phyloP scores from a whole-genome alignment of 2,888 invertebrate genomes.

The Sarcophaga subvicina region DNA sequence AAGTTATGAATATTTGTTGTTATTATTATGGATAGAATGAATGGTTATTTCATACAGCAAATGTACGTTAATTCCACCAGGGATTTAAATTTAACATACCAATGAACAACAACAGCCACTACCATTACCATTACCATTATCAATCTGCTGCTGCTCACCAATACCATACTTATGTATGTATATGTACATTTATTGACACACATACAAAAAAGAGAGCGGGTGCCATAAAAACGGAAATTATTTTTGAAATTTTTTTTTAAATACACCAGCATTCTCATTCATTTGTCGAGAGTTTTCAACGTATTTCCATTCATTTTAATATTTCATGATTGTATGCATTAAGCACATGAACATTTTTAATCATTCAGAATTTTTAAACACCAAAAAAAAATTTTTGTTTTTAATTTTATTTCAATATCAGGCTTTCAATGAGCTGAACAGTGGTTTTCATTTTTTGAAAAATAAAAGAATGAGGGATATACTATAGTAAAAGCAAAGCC shows the following conservation, averaged over 20 bases:
- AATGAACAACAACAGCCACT: slow-evolving; percentile 32
- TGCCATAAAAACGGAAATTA: slow-evolving; percentile 35
- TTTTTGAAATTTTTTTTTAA: slow-evolving; percentile 22
- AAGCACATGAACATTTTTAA: not conserved
- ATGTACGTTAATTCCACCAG: slow-evolving; percentile 43
- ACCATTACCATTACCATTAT: slow-evolving; percentile 4
- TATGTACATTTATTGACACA: slow-evolving; percentile 18
- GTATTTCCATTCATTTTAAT: slow-evolving; percentile 14
- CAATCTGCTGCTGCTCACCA: not conserved
- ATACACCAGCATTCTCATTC: not conserved
- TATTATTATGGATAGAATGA: slow-evolving; percentile 2
- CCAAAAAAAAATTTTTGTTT: not conserved
- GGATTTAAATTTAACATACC: slow-evolving; percentile 49
- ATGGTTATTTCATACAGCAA: slow-evolving; percentile 6
- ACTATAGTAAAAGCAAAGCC: too few relatives aligned
- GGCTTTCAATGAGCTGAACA: not conserved
- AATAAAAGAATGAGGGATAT: too few relatives aligned
- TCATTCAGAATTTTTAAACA: not conserved
- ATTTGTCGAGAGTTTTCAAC: not conserved
- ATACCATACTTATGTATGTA: not conserved
- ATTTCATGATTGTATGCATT: slow-evolving; percentile 40
- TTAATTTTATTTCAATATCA: not conserved
- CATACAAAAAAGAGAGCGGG: not conserved
- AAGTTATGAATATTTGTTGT: slow-evolving; percentile 7
- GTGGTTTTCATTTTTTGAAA: not conserved